Conservation (phyloP, 1,140 invertebrate species). For the Paramacrobiotus metropolitanus region DNA sequence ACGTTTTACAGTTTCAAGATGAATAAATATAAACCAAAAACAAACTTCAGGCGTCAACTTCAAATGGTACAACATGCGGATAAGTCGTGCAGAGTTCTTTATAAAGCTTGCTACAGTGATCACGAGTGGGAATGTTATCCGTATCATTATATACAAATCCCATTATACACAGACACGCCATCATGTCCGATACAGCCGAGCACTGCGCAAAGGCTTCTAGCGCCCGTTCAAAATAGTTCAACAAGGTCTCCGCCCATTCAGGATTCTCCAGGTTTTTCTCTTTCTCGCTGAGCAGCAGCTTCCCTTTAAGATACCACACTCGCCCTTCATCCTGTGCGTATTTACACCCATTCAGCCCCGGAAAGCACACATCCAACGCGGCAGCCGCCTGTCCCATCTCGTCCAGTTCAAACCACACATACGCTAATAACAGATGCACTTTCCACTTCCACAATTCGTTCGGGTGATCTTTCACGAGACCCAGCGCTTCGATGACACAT, state of each 20-base stretch:
- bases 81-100: background rate
- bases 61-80: too few relatives aligned
- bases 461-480: background rate
- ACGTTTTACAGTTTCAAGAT: too few relatives aligned
- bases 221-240: background rate
- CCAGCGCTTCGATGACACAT: background rate
- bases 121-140: background rate
- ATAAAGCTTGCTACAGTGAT: background rate
- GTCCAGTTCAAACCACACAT: background rate
- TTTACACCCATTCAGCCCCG: background rate
- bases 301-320: background rate
- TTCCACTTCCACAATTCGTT: background rate
- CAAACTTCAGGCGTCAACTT: too few relatives aligned
- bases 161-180: background rate
- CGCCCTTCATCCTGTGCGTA: background rate
- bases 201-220: background rate
- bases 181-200: background rate
- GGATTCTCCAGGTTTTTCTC: background rate
- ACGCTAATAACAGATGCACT: background rate
- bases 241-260: background rate
- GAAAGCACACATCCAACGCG: background rate
- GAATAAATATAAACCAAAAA: too few relatives aligned
- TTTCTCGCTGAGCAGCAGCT: background rate
- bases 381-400: background rate
- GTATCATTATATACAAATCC: background rate